These are phyloP conservation scores for Drosophila teissieri DNA, from an alignment of 1,140 invertebrate species.

Conservation along the genomic window DNA sequence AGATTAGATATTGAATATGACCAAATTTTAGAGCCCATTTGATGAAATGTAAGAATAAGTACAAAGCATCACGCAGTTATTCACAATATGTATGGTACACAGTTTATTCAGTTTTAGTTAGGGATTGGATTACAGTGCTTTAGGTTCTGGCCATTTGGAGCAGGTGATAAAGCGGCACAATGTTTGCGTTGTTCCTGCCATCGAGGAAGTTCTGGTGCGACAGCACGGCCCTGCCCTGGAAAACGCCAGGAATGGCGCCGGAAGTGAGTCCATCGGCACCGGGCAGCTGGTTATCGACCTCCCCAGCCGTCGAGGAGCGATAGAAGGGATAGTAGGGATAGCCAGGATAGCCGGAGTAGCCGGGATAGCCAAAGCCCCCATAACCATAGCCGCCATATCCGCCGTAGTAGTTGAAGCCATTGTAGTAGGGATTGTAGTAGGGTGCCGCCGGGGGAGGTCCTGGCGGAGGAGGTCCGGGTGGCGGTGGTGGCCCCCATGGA, in stretches of 20 bases:
- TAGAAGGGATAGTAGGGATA: constrained; percentile 50
- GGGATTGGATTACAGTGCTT: neutral
- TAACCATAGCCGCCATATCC: constrained; percentile 23
- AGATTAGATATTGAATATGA: no score
- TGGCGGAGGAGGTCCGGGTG: constrained; percentile 33
- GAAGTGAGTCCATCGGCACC: constrained; percentile 1
- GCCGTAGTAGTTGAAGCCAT: constrained; percentile 9
- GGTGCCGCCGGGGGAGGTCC: constrained; percentile 35
- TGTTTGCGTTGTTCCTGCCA: constrained; percentile 43
- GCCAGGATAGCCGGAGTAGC: constrained; percentile 33
- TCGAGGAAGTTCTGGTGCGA: constrained; percentile 40
- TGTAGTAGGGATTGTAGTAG: constrained; percentile 51
- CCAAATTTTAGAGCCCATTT: no score
- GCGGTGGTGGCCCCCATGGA: constrained; percentile 46
- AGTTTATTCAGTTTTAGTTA: constrained; percentile 19
- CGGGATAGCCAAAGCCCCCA: constrained; percentile 21
- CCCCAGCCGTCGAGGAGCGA: constrained; percentile 45
- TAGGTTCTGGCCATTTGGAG: constrained; percentile 58
- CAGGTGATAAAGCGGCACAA: constrained; percentile 66
- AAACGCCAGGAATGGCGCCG: constrained; percentile 45
- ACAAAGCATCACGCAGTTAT: neutral
- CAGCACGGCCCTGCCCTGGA: constrained; percentile 52
- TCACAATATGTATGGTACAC: neutral
- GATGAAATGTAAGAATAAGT: neutral
- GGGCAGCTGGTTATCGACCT: constrained; percentile 29